These are phyloP conservation scores for Notolepis coatsorum DNA, from an alignment of 2,797 vertebrate genomes.

Conservation along the genomic window DNA sequence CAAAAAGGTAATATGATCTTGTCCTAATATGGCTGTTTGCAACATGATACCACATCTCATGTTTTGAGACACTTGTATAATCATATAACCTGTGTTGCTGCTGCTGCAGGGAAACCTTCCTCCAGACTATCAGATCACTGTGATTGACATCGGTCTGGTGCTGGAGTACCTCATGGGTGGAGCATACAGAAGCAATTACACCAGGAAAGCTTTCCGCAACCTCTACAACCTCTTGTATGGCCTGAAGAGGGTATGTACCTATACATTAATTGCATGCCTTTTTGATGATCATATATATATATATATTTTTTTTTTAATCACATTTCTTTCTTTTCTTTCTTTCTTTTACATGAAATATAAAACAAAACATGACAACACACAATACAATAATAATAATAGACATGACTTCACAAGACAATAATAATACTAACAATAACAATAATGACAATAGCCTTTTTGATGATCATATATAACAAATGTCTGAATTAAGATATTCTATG, in stretches of 20 bases:
- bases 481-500: constrained; percentile 4
- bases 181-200: constrained; percentile 97
- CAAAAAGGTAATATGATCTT: constrained; percentile 83
- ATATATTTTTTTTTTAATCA: no score
- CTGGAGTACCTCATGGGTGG: constrained; percentile 98
- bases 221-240: constrained; percentile 98
- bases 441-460: no score
- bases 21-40: neutral
- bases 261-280: no score
- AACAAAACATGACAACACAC: no score
- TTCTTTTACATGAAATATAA: no score
- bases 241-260: constrained; percentile 92
- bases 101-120: constrained; percentile 93
- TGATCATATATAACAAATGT: no score
- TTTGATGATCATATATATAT: no score
- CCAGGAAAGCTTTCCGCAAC: constrained; percentile 94
- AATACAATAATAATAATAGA: no score
- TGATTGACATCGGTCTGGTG: constrained; percentile 97
- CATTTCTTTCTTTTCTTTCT: no score
- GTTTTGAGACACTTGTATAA: constrained; percentile 21
- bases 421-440: no score
- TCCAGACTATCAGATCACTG: constrained; percentile 97
- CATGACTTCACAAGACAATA: no score
- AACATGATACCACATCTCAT: neutral
- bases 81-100: constrained; percentile 33